A percentile compares a stretch with the other conserved stretches of the same genome.
Conservation (phyloP, 2,113 vertebrate species). For the Ptyas mucosa region DNA sequence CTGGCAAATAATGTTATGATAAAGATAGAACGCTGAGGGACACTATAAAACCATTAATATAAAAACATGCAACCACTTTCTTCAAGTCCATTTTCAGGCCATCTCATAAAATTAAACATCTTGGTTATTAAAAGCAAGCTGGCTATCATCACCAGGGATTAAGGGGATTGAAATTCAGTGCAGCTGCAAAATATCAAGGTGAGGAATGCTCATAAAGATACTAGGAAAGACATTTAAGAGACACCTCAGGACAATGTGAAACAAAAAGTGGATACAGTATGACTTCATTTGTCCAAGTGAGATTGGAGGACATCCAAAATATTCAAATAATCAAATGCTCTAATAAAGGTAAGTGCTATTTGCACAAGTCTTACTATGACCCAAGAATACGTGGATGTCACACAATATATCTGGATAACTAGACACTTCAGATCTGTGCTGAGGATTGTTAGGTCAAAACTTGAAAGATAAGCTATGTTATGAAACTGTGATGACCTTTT, state of each 20-base stretch:
- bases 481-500: background rate
- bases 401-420: slow-evolving; percentile 18
- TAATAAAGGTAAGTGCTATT: slow-evolving; percentile 33
- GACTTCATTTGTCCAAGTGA: slow-evolving; percentile 26
- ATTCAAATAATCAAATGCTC: slow-evolving; percentile 23
- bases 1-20: background rate
- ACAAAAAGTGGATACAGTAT: slow-evolving; percentile 14
- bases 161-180: background rate
- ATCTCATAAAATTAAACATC: background rate
- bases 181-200: background rate
- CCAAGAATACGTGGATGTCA: background rate
- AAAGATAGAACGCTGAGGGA: background rate
- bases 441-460: slow-evolving; percentile 1
- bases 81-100: background rate
- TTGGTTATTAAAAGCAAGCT: background rate
- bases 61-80: background rate
- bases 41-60: background rate
- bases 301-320: slow-evolving; percentile 33
- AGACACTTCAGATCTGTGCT: background rate
- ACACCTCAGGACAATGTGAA: slow-evolving; percentile 12
- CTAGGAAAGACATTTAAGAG: slow-evolving; percentile 12
- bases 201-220: background rate
- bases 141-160: background rate
- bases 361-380: background rate
- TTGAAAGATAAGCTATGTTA: background rate